Conservation (phyloP, 2,888 invertebrate species). For the Drosophila barbarae region DNA sequence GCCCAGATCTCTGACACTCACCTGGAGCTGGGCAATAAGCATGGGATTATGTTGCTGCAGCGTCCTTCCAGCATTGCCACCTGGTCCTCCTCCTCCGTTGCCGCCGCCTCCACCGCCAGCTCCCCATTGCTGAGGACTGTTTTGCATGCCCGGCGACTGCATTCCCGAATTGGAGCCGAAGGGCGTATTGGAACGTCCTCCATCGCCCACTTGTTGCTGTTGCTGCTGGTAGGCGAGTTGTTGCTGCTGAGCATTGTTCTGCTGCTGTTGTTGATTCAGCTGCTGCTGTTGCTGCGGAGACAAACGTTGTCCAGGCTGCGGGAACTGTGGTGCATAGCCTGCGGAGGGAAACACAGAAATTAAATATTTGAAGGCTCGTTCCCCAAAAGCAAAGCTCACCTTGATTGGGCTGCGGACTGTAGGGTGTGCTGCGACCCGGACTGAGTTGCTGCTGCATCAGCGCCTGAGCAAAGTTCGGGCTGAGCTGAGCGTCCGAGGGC, state of each 20-base stretch:
- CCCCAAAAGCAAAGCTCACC: constrained; percentile 49
- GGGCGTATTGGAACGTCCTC: constrained; percentile 60
- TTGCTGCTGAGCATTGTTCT: constrained; percentile 58
- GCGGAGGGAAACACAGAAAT: background rate
- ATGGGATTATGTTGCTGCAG: constrained; percentile 92
- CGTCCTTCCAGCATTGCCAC: constrained; percentile 79
- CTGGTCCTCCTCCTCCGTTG: constrained; percentile 48
- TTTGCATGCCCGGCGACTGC: constrained; percentile 79
- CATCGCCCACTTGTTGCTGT: constrained; percentile 58
- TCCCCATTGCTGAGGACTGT: constrained; percentile 69
- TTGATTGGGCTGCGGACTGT: constrained; percentile 79
- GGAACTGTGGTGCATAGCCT: constrained; percentile 77
- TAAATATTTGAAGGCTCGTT: background rate
- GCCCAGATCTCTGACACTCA: constrained; percentile 79
- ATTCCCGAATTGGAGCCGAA: constrained; percentile 68
- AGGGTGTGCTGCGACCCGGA: constrained; percentile 79
- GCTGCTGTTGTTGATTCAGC: constrained; percentile 55
- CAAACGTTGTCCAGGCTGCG: constrained; percentile 77
- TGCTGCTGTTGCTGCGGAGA: constrained; percentile 79
- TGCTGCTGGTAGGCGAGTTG: constrained; percentile 59
- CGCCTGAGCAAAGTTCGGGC: constrained; percentile 82
- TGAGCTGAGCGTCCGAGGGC: constrained; percentile 83
- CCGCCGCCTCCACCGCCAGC: constrained; percentile 36
- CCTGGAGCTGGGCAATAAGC: constrained; percentile 91
- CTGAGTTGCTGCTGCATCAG: constrained; percentile 80